Conservation (phyloP, 1,140 invertebrate species). For the Paramacrobiotus metropolitanus region DNA sequence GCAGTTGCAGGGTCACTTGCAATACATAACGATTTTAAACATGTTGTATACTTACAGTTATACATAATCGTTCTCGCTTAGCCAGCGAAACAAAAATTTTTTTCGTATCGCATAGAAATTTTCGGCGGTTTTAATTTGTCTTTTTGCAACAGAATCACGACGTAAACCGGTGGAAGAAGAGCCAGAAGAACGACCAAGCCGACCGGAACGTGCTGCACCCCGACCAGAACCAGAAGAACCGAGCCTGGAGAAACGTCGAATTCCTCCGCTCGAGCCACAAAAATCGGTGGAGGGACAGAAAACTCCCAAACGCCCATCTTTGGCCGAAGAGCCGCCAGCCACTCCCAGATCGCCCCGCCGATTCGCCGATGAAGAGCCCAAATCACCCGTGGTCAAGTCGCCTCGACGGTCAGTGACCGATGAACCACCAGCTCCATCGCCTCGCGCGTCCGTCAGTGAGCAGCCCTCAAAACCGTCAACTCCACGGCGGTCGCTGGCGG, state of each 20-base stretch:
- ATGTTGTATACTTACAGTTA: too few species aligned
- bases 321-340: background rate
- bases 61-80: too few species aligned
- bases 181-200: background rate
- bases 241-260: background rate
- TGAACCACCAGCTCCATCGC: background rate
- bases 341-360: background rate
- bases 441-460: background rate
- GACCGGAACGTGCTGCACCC: background rate
- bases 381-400: background rate
- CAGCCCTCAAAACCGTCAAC: too few species aligned
- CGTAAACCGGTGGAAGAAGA: background rate
- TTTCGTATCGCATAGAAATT: too few species aligned
- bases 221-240: background rate
- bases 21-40: too few species aligned
- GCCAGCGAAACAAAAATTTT: too few species aligned
- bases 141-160: too few species aligned
- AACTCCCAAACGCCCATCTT: background rate
- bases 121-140: too few species aligned
- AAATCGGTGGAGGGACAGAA: background rate
- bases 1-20: too few species aligned
- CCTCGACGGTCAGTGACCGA: background rate
- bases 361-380: background rate
- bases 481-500: background rate
- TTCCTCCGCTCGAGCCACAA: background rate